Evolutionary conservation across 2,888 invertebrate species (phyloP), one percentile per base, ranked within the genome.

Genomic region (Philonicus albiceps): DNA sequence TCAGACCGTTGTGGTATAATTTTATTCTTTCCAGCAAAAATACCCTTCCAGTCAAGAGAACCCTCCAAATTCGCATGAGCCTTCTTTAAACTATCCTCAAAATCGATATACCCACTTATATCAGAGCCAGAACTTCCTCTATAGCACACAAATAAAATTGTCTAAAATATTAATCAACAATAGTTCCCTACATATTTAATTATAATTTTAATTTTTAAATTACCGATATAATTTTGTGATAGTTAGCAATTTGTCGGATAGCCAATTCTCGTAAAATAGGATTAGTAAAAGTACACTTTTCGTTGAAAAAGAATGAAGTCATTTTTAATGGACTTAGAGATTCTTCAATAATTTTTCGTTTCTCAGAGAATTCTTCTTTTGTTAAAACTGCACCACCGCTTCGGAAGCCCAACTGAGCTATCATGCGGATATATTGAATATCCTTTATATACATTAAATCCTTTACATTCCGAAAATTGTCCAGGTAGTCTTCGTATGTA

Each of bases 61-160:
- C 88, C 90, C 0, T 89, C 86, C 0, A 87, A 30, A 3, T 87
- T 88, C 0, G 89, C 84, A 86, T 89, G 89, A 3, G 90, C 89
- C 64, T 89, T 89, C 1, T 88, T 88, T 86, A 91, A 89, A 81
- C 92, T 92, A 72, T 90, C 88, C 30, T 90, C 92, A 91, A 95
- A 97, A 91, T 98, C 98, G 37, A 98, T 95, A 90, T 97, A 98
- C 1, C 96, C 97, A 0, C 97, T 97, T 87, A 97, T 94, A 90
- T 97, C 97, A 88, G 95, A 95, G 2, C 96, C 96, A 5, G 94
- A 93, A 87, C 93, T 94, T 11, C 95, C 95, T 87, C 93, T 93
- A 90, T 94, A 94, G 8, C 96, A 93, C 5, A 97, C 91, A 90
- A 97, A 97, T 87, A 98, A 95, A 80, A 98, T 96, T 0, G 96